Evolutionary conservation across 2,797 vertebrate species (phyloP), one percentile per base, ranked within the genome.

Genomic region (Artibeus jamaicensis): DNA sequence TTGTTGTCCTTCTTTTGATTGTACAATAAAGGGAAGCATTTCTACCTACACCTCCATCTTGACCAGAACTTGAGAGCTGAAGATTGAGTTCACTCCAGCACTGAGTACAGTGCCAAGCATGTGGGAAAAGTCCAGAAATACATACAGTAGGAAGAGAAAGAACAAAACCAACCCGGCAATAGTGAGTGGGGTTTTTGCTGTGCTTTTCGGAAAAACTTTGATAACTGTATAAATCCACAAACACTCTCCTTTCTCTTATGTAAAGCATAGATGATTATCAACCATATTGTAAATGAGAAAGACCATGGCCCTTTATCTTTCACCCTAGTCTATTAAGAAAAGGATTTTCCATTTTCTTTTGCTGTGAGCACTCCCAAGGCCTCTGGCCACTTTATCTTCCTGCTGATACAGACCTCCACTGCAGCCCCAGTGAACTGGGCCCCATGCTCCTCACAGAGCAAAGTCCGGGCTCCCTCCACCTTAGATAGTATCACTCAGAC

Each of bases 271-370:
- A 19, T 53, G 76, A 55, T 79, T 24, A 24, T 59, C 82, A 50
- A 26, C 32, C 22, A 78, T 68, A 65, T 34, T 90, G 68, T 78
- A 50, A 46, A 29, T 37, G 32, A 88, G 86, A 81, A 86, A 65
- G 46, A 29, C 39, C 34, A n/a, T 34, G 29, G 0, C 24, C 24
- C 10, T 0, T 0, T 22, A 44, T 4, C 34, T 74, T 48, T 81
- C 42, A 19, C 44, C 53, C 48, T 42, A 46, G 9, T 65, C 50
- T 77, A 11, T 59, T 76, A n/a, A 42, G 91, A 77, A 57, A 71
- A 71, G 55, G 71, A 21, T 65, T 44, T 68, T 68, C 53, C 22
- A 14, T 46, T 84, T 42, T 48, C 18, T 91, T 34, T 90, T 48
- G 3, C 46, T 55, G 14, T 70, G n/a, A 88, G 22, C 2, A 4